Evolutionary conservation across 2,797 vertebrate genomes (phyloP).

Genomic region (Geotrypetes seraphini): DNA sequence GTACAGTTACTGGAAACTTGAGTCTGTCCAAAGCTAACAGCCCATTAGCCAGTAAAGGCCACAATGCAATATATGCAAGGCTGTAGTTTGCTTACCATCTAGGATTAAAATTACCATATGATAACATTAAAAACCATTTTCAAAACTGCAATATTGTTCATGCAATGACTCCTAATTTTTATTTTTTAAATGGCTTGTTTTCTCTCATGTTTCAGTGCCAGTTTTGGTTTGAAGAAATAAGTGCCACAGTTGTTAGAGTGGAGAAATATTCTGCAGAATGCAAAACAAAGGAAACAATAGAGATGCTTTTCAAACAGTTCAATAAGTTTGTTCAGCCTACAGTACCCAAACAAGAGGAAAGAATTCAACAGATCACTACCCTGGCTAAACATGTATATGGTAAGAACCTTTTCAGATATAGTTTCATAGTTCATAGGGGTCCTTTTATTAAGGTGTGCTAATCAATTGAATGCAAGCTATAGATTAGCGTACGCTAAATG

Average conservation of each 20-base stretch:
- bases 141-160: neutral
- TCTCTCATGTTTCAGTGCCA: slow-evolving; percentile 59
- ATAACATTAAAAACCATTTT: no score
- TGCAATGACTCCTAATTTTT: neutral
- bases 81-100: no score
- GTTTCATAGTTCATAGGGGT: no score
- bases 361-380: slow-evolving; percentile 65
- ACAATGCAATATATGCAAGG: neutral
- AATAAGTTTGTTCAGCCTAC: slow-evolving; percentile 75
- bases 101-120: no score
- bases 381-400: slow-evolving; percentile 74
- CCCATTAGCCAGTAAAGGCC: no score
- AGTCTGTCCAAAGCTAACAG: neutral
- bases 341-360: slow-evolving; percentile 76
- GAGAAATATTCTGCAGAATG: slow-evolving; percentile 72
- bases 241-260: slow-evolving; percentile 74
- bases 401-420: no score
- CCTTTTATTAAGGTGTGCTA: no score
- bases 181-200: neutral
- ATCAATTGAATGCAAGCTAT: no score
- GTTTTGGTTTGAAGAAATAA: slow-evolving; percentile 82
- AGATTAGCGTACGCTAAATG: no score
- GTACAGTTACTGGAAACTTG: no score
- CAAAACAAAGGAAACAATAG: slow-evolving; percentile 67
- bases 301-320: slow-evolving; percentile 74